Base-by-base conservation (phyloP, 2,888 invertebrate species). In the Crioceris asparagi region DNA sequence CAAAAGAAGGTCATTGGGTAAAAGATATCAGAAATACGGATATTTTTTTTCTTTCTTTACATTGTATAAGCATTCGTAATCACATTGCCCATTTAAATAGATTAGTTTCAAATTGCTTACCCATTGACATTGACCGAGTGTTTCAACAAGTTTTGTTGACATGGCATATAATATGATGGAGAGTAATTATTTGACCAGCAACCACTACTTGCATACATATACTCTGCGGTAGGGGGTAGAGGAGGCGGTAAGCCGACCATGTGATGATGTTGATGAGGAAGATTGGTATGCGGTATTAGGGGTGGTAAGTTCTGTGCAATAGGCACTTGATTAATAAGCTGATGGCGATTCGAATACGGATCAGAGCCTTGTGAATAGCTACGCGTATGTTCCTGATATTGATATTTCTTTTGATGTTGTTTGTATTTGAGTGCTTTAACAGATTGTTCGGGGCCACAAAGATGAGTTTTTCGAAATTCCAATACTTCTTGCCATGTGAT, bases 401-500 rank as follows among this genome's bases (percentile, higher is more conserved):
- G 49, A n/a, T n/a, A n/a, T 27, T 5, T 5, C 23, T 64, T 62
- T 43, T 67, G 66, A 6, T 63, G 60, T 38, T 62, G 62, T 33
- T 65, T 62, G 48, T 63, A 70, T 46, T 61, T 67, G n/a, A 73
- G 46, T 3, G 66, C 65, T 17, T 66, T 61, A 15, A 70, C 64
- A 0, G 71, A 67, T 47, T 69, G 66, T 33, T 74, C 71, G 1
- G 72, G 67, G 33, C 69, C 66, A 26, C 76, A 71, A 3, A 70
- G 57, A 44, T 71, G 67, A 11, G 65, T 65, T 48, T 70, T 70
- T 1, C 82, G 69, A 57, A 74, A 75, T 29, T 75, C 70, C 27
- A 77, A 66, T 19, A 87, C 74, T 44, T 82, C 81, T 25, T 74
- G 62, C 83, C 84, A 87, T 2, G 67, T 64, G 17, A 71, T 61